Evolutionary conservation across 2,797 vertebrate species (phyloP), one percentile per base, ranked within the genome.

Genomic region (Labeo calbasu): DNA sequence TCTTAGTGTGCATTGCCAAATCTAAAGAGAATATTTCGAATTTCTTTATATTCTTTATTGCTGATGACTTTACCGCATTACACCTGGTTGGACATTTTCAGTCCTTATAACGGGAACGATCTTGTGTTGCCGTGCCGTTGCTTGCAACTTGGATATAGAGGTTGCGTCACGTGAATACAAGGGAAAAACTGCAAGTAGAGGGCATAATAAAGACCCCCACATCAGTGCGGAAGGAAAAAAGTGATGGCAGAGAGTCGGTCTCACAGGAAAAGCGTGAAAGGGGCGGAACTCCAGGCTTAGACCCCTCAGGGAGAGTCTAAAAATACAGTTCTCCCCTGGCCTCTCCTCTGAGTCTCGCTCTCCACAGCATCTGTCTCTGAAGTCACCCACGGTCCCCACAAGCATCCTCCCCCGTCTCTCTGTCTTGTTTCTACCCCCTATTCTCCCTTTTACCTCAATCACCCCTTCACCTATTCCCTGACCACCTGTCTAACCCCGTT

Each of bases 271-370:
- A 65, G 65, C 40, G 32, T 55, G 70, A 87, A 59, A 57, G 82
- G 72, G 83, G n/a, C 78, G 55, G 65, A 59, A 71, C 88, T 88
- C 75, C 66, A 85, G 87, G 88, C 89, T 88, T 66, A 83, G 69
- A 86, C 86, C 86, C 87, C 87, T 87, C 70, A 83, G 88, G 88
- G 88, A 88, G 76, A 87, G 78, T 81, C 89, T 91, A 91, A 91
- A 91, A 89, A 91, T 91, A 91, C 71, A 69, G 79, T 70, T 81
- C 77, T 88, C 87, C 75, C 82, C 82, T 70, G 80, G 82, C 84
- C 84, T 79, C 83, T 84, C 82, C 84, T 72, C 81, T 51, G 81
- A 85, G 86, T 83, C 87, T 87, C 81, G 72, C 85, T 84, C 87
- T 87, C 81, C 81, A 75, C 77, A 83, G 85, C 86, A 85, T 89